Evolutionary conservation across 2,888 invertebrate genomes (phyloP), one percentile per base, ranked within the genome.

Genomic region (Drosophila atripex): DNA sequence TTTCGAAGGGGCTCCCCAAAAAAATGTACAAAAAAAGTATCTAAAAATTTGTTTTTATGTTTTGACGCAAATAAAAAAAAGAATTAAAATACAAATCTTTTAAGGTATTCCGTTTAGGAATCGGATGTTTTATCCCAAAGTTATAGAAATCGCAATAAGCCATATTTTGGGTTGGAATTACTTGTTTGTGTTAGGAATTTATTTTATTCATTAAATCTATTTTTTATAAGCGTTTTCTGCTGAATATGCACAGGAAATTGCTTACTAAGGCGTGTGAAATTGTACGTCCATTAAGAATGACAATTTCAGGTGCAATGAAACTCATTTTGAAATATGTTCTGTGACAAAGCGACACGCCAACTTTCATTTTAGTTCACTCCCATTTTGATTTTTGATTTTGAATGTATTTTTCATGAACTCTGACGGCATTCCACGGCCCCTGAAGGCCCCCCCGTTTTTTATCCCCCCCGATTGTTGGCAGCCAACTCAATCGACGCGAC

Each of bases 341-440:
- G 46, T 53, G 18, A 39, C 59, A 47, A 11, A n/a, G 0, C 30
- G 57, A 16, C 58, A 30, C 47, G 30, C 58, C 30, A 18, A 58
- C 60, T 35, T 60, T 46, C 35, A 35, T 25, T 45, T 61, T 35
- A 51, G 45, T 16, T 52, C 9, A 39, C 8, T 38, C 8, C 25
- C 46, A 41, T 43, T 71, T 50, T 66, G 52, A 38, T 69, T 73
- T 79, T 57, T 75, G 76, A 74, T 66, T 59, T 70, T 55, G 51
- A 85, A 82, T 77, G 70, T 61, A 64, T 65, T 71, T 76, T 80
- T 83, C 71, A 80, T 80, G 64, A 68, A 80, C 75, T 84, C 68
- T 38, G 52, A 57, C 50, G 63, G 60, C 60, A 57, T 77, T 53
- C 65, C 64, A 46, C 35, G 52, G 47, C 39, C 57, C 65, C 45